Conservation (phyloP, 2,113 vertebrate species). For the Mirza zaza region DNA sequence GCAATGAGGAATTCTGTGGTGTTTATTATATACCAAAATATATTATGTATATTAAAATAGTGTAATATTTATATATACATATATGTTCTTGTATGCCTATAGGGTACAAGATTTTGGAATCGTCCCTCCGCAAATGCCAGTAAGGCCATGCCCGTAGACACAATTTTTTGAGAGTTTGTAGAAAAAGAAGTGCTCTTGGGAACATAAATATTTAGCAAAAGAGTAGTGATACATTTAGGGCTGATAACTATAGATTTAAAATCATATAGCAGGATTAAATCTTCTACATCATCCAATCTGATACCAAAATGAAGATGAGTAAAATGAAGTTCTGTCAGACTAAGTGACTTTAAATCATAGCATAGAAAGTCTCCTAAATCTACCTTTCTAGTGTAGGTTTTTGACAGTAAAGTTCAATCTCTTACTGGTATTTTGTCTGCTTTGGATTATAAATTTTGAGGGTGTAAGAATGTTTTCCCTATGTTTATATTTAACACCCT, state of each 20-base stretch:
- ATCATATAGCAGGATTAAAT: background rate
- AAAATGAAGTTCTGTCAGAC: background rate
- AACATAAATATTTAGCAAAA: background rate
- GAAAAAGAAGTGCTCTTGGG: background rate
- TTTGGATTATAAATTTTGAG: background rate
- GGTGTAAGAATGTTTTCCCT: background rate
- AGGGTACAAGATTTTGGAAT: background rate
- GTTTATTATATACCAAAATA: background rate
- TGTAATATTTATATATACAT: background rate
- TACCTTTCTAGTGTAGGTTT: background rate
- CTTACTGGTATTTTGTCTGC: background rate
- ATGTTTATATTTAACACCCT: background rate
- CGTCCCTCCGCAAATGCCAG: background rate
- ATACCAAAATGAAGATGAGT: background rate
- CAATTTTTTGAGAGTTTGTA: background rate
- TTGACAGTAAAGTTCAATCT: background rate
- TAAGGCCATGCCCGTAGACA: background rate
- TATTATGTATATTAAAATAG: too few relatives aligned
- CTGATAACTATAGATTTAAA: background rate
- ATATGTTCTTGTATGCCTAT: background rate
- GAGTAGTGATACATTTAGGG: background rate
- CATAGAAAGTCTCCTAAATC: background rate
- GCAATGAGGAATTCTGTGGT: background rate
- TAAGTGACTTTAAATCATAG: background rate
- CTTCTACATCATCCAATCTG: background rate